Conservation (phyloP, 2,888 invertebrate genomes). For the Caenorhabditis sp. region DNA sequence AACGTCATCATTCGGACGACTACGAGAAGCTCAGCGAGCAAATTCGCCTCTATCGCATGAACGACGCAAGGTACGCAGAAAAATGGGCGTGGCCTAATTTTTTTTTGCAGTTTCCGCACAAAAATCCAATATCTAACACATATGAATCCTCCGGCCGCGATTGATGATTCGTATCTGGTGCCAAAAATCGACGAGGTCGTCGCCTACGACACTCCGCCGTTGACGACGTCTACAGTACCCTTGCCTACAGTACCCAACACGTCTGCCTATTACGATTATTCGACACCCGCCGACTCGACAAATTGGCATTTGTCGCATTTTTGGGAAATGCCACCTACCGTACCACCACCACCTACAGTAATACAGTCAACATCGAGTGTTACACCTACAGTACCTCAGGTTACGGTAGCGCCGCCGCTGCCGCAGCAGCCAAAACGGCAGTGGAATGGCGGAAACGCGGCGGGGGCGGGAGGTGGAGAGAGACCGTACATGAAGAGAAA, state of each 20-base stretch:
- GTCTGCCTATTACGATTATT: not conserved
- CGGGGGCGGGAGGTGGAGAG: slow-evolving; percentile 1
- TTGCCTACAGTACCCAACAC: not conserved
- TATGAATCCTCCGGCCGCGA: not conserved
- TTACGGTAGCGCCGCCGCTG: not conserved
- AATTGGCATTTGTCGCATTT: slow-evolving; percentile 31
- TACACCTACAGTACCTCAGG: not conserved
- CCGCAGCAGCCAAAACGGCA: not conserved
- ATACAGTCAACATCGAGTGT: not conserved
- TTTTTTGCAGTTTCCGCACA: not conserved
- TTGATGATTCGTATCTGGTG: not conserved
- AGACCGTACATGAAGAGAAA: slow-evolving; percentile 56
- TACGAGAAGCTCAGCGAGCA: slow-evolving; percentile 48
- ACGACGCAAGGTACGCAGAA: slow-evolving; percentile 12
- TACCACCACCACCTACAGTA: slow-evolving; percentile 20
- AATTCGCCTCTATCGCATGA: slow-evolving; percentile 24
- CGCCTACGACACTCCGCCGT: not conserved
- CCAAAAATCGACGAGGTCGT: not conserved
- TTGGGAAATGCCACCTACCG: slow-evolving; percentile 13
- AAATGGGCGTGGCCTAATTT: not conserved
- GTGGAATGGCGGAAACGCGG: not conserved
- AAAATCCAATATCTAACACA: not conserved
- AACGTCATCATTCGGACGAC: slow-evolving; percentile 53
- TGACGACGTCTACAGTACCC: not conserved
- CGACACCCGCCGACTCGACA: not conserved